Evolutionary conservation across 2,888 invertebrate species (phyloP), one percentile per base, ranked within the genome.

Genomic region (Meta bourneti): DNA sequence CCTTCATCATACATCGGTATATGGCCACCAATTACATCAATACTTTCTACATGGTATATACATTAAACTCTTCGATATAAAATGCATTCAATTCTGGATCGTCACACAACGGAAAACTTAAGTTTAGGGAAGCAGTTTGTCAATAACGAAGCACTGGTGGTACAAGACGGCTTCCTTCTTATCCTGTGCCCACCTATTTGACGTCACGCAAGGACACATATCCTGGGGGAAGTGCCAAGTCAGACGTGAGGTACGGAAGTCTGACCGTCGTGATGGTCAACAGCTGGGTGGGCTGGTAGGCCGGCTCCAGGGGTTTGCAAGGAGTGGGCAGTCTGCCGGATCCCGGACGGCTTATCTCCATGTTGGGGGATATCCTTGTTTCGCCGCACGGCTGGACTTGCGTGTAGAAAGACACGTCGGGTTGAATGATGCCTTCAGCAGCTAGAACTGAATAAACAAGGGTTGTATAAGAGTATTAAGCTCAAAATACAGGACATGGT

Each of bases 351-450:
- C 16, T 16, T 0, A n/a, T 11, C 8, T 16, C 13, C 5, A 19
- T 87, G 11, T 74, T 49, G 1, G 77, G 71, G 1, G 82, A 74
- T 16, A 71, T 48, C 19, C 51, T 48, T 6, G 20, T 7, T 1
- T 19, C 74, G 16, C 19, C 34, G 48, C 91, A 91, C 13, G 91
- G 82, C 19, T 89, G 88, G 0, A 87, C 85, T 54, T 91, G 89
- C 0, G 90, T 89, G 83, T 93, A 93, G 88, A 93, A 93, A 11
- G 85, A 86, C n/a, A 93, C 93, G 72, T 93, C 93, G 0, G 93
- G 93, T 13, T 93, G 93, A 52, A 93, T 93, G 54, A 93, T 92
- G 6, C 93, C 93, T 49, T 92, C 92, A 1, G 90, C 72, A 72
- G 93, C 92, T 75, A 93, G 48, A 48, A 92, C 93, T 93, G 51